Base-by-base conservation (phyloP, 64 coral and sea anemone species). In the Porites australiensis region DNA sequence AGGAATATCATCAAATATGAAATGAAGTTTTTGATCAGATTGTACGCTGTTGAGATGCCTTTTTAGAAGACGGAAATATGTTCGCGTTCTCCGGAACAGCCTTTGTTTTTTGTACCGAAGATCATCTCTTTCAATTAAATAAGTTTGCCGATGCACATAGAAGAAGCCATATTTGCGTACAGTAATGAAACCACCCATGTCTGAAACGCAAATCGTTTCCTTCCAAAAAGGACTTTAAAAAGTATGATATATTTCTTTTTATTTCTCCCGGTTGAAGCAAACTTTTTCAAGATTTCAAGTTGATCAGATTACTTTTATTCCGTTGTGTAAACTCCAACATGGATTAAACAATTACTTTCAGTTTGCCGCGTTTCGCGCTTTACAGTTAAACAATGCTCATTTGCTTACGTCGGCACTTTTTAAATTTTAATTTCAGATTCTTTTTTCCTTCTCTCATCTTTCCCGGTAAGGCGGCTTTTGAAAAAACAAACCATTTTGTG, bases 341-440 rank as follows among this genome's bases (percentile, higher is more conserved):
- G 10, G 19, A 69, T 20, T 49, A 22, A 22, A 67, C 15, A 64
- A 64, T 82, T 64, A 45, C 8, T 67, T 18, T 45, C 10, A 15
- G 58, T 80, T 64, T 19, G 18, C 46, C 80, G 58, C 14, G 13
- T 6, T 67, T 83, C 15, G 15, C 61, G 80, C 80, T 16, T 70
- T 50, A 69, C 6, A 68, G 44, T 9, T 44, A 69, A 84, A 84
- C 81, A 69, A 84, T 84, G 16, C 81, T 21, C 44, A 13, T 22
- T 51, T 69, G 18, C 81, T 69, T 68, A 63, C 79, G 81, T 84
- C 63, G 63, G 63, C 81, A 69, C 16, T 82, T 48, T 82, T 78
- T 50, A 49, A 18, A 57, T 76, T 50, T 50, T 14, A 50, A 78
- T 82, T 15, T 64, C 23, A 37, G 27, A 37, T 37, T 37, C 27